Conservation (phyloP, 2,113 vertebrate genomes). For the Tragelaphus scriptus region DNA sequence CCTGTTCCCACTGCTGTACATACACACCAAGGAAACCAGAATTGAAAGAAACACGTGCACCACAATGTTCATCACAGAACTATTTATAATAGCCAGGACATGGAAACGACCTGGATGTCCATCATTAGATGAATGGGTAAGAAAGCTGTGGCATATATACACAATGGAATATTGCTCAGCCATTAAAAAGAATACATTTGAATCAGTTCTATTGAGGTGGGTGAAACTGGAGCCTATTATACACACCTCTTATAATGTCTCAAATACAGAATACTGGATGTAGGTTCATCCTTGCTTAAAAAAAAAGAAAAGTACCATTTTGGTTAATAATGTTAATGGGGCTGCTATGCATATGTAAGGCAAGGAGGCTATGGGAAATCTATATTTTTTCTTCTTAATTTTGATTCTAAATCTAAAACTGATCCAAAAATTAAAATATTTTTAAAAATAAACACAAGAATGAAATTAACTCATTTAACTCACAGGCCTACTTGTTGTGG, state of each 20-base stretch:
- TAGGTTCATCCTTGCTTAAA: neutral
- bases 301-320: neutral
- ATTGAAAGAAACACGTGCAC: too few species aligned
- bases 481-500: rapidly evolving
- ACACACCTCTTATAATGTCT: neutral
- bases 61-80: too few species aligned
- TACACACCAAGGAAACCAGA: too few species aligned
- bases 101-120: too few species aligned
- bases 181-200: too few species aligned
- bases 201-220: too few species aligned
- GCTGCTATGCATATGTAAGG: neutral
- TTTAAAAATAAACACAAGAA: neutral
- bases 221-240: too few species aligned
- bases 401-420: neutral
- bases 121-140: too few species aligned
- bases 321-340: neutral
- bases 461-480: neutral
- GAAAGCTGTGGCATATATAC: too few species aligned
- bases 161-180: too few species aligned
- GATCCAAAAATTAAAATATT: neutral
- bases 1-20: too few species aligned
- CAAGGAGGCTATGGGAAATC: neutral
- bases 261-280: neutral
- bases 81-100: too few species aligned
- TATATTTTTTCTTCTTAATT: neutral